A percentile compares a stretch with the other conserved stretches of the same genome.
Conservation (phyloP, 1,140 invertebrate species). For the Heliconius congener region DNA sequence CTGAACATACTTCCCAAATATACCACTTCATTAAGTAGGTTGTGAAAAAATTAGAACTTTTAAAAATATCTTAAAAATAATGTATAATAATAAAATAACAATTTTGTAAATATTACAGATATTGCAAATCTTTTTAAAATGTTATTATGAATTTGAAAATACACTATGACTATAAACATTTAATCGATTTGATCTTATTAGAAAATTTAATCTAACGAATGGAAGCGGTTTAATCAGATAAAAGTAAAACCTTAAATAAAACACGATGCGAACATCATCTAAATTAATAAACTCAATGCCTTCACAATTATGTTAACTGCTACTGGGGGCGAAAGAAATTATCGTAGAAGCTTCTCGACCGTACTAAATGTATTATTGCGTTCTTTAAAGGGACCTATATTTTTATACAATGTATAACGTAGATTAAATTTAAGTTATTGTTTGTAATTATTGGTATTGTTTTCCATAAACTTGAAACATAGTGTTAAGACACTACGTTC, state of each 20-base stretch:
- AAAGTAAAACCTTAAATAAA: constrained; percentile 32
- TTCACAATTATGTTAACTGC: constrained; percentile 38
- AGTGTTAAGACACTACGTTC: too few species aligned
- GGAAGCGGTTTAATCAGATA: constrained; percentile 35
- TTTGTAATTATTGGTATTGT: background rate
- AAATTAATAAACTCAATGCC: constrained; percentile 39
- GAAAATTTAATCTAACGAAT: constrained; percentile 35
- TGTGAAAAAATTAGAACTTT: background rate
- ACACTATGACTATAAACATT: background rate
- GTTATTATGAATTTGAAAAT: too few species aligned
- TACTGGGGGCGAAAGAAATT: constrained; percentile 28
- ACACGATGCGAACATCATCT: constrained; percentile 32
- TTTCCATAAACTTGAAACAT: too few species aligned
- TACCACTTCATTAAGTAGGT: too few species aligned
- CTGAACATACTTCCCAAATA: too few species aligned
- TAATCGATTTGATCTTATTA: background rate
- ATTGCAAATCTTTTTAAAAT: too few species aligned
- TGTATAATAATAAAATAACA: too few species aligned
- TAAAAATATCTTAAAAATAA: too few species aligned
- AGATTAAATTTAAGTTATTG: background rate
- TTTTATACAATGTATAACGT: background rate
- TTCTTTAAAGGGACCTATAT: constrained; percentile 5
- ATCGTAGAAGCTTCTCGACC: constrained; percentile 22
- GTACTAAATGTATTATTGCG: constrained; percentile 5
- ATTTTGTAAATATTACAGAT: too few species aligned